Evolutionary conservation across 1,140 invertebrate genomes (phyloP), one percentile per base, ranked within the genome.

Genomic region (Magallana gigas): DNA sequence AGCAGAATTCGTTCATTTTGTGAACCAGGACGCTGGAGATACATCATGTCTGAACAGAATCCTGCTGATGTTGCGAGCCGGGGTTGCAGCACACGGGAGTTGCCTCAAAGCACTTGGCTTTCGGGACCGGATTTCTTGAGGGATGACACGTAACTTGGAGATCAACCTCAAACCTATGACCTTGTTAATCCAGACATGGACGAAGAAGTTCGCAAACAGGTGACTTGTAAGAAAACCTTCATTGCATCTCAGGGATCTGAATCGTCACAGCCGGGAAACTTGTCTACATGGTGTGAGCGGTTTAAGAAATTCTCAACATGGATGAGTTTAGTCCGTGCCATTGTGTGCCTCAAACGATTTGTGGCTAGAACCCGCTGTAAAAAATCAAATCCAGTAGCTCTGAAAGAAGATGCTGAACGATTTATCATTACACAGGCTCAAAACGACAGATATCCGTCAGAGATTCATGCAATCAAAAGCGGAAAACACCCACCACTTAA

Each of bases 1-100:
- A 57, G 85, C n/a, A 36, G 84, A 18, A 89, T 89, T 1, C 68
- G 86, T n/a, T 18, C 64, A 36, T 89, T 81, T 56, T 87, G 80
- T 83, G 58, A 11, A 36, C 88, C 81, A 14, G 58, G 76, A 76
- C 36, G 36, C 9, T 88, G 88, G 88, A 86, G 62, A 57, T 82
- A 87, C 16, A 71, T 85, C 14, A 57, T 56, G 36, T 85, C 82
- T 4, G 48, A 76, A 57, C 58, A 59, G 18, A 89, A 68, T 18
- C 86, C 57, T 60, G 84, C 7, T 14, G 71, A 88, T 80, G 80
- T 85, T n/a, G 68, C 58, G 16, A 87, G 85, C 16, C 80, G 88
- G 56, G 88, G 64, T 18, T 48, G 87, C 83, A 81, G 8, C 71
- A 82, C 82, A 8, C 3, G 11, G 48, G 23, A 82, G 1, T n/a